Evolutionary conservation across 2,113 vertebrate genomes (phyloP), one percentile per base, ranked within the genome.

Genomic region (Myotis davidii): DNA sequence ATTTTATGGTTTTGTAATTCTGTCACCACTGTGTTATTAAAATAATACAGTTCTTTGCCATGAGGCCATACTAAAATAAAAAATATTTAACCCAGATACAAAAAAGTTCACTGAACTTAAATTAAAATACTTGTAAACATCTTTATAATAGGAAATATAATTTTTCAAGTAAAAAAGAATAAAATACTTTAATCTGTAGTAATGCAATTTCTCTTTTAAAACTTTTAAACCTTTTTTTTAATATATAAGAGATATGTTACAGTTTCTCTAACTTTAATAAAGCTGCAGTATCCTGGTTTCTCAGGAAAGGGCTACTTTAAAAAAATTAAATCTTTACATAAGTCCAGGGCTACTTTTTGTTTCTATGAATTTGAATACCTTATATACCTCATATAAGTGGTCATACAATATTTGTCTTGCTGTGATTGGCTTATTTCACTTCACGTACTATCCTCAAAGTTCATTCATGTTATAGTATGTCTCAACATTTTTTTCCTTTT

Each of bases 81-180:
- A 99, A 99, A 98, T 99, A 18, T 52, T 99, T 99, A 99, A 99
- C 99, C 99, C 99, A 99, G 99, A 99, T 99, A 99, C 99, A 99
- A 99, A 99, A 98, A 99, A 99, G 99, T 99, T 99, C 99, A 99
- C 99, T 99, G 99, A 99, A 99, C 99, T 99, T 99, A 99, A 99
- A 99, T 99, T 99, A 99, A 99, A 99, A 99, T 99, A 99, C 99
- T 98, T 99, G 99, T 99, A 99, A 99, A 99, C 99, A 99, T 99
- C 99, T 99, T 99, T 99, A 99, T 99, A 99, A 99, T 99, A 99
- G 99, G 99, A 99, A 99, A 99, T 99, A 99, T 99, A 99, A 99
- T 99, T 99, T 99, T 99, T 99, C 99, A 99, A 99, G 99, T 99
- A 99, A 99, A 45, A 99, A 99, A 99, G 99, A 99, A 99, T 99